Percentiles rank a stretch among this genome's conserved stretches.
Conservation (phyloP, 2,113 vertebrate genomes). For the Anarrhichthys ocellatus region DNA sequence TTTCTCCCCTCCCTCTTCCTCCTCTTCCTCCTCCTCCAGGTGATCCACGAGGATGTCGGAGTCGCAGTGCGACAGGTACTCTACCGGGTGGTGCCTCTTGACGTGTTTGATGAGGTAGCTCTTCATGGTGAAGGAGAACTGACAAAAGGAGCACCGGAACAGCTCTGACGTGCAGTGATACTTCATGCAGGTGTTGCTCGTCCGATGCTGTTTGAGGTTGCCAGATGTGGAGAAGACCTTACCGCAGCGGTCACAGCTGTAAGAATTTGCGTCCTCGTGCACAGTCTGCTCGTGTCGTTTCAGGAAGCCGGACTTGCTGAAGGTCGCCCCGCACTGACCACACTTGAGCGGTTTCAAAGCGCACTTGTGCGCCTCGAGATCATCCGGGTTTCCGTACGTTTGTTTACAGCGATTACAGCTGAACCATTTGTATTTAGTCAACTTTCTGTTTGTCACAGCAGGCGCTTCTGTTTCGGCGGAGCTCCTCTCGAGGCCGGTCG, state of each 20-base stretch:
- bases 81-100: constrained; percentile 80
- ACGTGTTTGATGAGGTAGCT: constrained; percentile 83
- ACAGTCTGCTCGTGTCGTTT: constrained; percentile 74
- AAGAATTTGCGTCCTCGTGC: constrained; percentile 63
- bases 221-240: constrained; percentile 74
- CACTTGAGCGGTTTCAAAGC: constrained; percentile 68
- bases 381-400: constrained; percentile 64
- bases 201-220: constrained; percentile 82
- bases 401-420: constrained; percentile 77
- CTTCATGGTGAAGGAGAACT: constrained; percentile 84
- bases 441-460: not conserved
- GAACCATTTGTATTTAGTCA: constrained; percentile 57
- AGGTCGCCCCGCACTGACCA: constrained; percentile 70
- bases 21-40: constrained; percentile 18
- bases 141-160: constrained; percentile 78
- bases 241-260: constrained; percentile 76
- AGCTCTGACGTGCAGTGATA: constrained; percentile 72
- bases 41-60: constrained; percentile 20
- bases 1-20: not conserved
- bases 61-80: constrained; percentile 66
- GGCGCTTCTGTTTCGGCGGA: not conserved
- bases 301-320: constrained; percentile 73
- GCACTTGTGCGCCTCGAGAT: constrained; percentile 78
- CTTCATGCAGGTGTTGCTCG: constrained; percentile 71
- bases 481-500: not conserved